phyloP scores from a whole-genome alignment of 2,888 invertebrate species.

The Baccha elongata region DNA sequence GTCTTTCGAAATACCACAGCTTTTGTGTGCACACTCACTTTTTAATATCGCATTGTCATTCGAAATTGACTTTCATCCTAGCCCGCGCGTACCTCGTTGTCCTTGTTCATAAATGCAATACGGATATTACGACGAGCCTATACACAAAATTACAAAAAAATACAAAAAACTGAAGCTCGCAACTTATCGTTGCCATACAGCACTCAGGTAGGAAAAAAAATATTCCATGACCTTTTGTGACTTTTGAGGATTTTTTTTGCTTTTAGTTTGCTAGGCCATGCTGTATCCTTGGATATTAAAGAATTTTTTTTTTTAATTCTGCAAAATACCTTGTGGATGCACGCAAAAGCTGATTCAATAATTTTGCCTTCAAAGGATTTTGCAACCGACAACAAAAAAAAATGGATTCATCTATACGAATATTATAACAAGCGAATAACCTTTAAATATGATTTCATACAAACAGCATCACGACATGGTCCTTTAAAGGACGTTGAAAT shows the following conservation, averaged over 20 bases:
- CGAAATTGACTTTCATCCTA: conserved; percentile 61
- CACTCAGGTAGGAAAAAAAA: conserved; percentile 40
- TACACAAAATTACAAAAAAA: conserved; percentile 6
- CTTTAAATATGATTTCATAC: conserved; percentile 62
- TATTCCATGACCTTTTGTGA: conserved; percentile 51
- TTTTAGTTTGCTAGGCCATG: neutral
- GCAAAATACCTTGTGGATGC: conserved; percentile 29
- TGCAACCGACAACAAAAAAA: neutral
- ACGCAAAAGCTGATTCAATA: conserved; percentile 57
- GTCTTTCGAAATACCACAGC: conserved; percentile 9
- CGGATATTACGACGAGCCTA: conserved; percentile 39
- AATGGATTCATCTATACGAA: conserved; percentile 15
- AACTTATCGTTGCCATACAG: conserved; percentile 38
- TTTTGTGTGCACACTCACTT: conserved; percentile 39
- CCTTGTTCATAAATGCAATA: conserved; percentile 35
- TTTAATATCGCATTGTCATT: conserved; percentile 72
- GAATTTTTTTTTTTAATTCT: conserved; percentile 14
- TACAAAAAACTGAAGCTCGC: conserved; percentile 14
- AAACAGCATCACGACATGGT: conserved; percentile 31
- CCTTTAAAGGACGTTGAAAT: conserved; percentile 43
- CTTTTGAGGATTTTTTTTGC: conserved; percentile 3
- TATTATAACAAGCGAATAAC: conserved; percentile 65
- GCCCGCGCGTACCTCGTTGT: neutral
- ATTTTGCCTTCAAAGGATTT: conserved; percentile 47
- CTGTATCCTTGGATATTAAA: conserved; percentile 54